These are phyloP conservation scores for Heliconius melpomene DNA, from an alignment of 1,140 invertebrate genomes.

Conservation along the genomic window DNA sequence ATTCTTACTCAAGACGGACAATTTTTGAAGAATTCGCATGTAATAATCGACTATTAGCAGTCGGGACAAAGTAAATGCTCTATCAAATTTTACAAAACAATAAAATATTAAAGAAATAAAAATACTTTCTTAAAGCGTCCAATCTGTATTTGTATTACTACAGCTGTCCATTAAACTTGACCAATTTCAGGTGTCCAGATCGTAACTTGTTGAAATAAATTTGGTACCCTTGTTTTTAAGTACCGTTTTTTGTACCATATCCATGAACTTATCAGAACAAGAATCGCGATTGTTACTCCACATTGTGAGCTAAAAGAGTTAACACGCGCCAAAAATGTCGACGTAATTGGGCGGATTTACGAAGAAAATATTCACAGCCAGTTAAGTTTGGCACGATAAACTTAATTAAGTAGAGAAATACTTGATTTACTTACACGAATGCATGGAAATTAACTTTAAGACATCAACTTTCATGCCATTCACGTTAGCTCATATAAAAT, in stretches of 20 bases:
- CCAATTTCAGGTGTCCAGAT: constrained; percentile 51
- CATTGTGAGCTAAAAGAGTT: constrained; percentile 27
- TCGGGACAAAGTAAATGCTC: too few relatives aligned
- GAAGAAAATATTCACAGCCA: constrained; percentile 19
- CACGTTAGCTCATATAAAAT: neutral
- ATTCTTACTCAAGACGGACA: too few relatives aligned
- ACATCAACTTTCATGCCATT: neutral
- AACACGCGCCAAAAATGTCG: constrained; percentile 32
- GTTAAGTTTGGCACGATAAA: constrained; percentile 20
- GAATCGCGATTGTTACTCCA: constrained; percentile 41
- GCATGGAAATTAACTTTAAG: neutral
- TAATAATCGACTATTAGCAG: too few relatives aligned
- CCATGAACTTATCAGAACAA: constrained; percentile 39
- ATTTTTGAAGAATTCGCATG: too few relatives aligned
- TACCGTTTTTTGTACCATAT: constrained; percentile 46
- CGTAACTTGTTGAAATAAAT: constrained; percentile 46
- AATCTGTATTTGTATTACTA: constrained; percentile 49
- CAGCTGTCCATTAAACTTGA: constrained; percentile 56
- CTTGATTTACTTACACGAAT: constrained; percentile 15
- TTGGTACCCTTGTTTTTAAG: constrained; percentile 43
- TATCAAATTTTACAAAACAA: constrained; percentile 44
- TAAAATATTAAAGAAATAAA: constrained; percentile 26
- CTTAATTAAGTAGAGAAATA: constrained; percentile 26
- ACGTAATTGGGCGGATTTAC: constrained; percentile 35
- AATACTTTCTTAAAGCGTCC: constrained; percentile 41